A percentile compares a stretch with the other conserved stretches of the same genome.
Conservation (phyloP, 1,140 invertebrate species). For the Drosophila parvula region DNA sequence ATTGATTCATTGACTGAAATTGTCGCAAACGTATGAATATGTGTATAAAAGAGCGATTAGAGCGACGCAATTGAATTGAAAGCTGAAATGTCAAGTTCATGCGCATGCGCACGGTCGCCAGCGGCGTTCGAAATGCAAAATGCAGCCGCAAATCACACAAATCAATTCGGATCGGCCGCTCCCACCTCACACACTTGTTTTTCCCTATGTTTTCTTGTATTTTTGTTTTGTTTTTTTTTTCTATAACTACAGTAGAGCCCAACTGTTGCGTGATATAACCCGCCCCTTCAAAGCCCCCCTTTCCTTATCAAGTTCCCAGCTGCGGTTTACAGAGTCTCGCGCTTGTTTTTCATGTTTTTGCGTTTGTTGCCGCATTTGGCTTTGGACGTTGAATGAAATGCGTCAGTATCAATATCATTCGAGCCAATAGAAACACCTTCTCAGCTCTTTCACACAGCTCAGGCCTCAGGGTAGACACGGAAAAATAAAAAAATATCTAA, state of each 20-base stretch:
- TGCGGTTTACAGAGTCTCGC: constrained; percentile 31
- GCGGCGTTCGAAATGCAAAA: constrained; percentile 38
- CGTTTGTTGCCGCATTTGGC: constrained; percentile 55
- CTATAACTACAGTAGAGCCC: constrained; percentile 13
- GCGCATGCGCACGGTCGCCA: constrained; percentile 56
- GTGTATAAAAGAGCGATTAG: constrained; percentile 8
- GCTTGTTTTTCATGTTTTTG: constrained; percentile 55
- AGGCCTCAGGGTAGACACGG: background rate
- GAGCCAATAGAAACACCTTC: constrained; percentile 8
- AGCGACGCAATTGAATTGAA: constrained; percentile 48
- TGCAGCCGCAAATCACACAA: constrained; percentile 37
- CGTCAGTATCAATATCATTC: constrained; percentile 35
- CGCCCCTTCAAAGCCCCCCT: background rate
- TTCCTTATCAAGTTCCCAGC: constrained; percentile 7
- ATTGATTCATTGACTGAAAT: constrained; percentile 55
- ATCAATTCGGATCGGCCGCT: constrained; percentile 8
- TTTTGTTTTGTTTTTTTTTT: constrained; percentile 1
- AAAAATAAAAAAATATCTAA: background rate
- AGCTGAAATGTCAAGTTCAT: constrained; percentile 71
- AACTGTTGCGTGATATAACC: constrained; percentile 40
- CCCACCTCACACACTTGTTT: constrained; percentile 16
- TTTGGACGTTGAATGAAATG: constrained; percentile 61
- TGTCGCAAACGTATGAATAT: constrained; percentile 10
- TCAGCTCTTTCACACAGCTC: constrained; percentile 7
- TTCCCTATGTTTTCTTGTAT: background rate